Percentiles rank a stretch among this genome's conserved stretches.
Conservation (phyloP, 2,797 vertebrate genomes). For the Enteromius unitaeniatus region DNA sequence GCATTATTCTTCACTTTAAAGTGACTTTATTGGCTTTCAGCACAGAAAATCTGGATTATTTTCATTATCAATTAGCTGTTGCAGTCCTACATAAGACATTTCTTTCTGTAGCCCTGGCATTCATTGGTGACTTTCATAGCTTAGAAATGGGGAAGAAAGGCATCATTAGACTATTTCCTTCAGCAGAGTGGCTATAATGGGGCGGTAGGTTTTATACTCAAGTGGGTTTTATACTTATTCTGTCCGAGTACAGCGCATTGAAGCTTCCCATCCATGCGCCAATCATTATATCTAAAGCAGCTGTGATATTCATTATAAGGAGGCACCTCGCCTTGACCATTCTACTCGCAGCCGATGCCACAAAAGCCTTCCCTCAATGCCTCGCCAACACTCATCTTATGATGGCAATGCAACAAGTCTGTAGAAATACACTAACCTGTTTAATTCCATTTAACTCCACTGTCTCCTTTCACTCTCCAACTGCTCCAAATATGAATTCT, state of each 20-base stretch:
- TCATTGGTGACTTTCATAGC: slow-evolving; percentile 76
- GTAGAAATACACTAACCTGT: slow-evolving; percentile 23
- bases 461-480: slow-evolving; percentile 34
- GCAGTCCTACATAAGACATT: slow-evolving; percentile 66
- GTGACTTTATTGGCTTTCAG: neutral
- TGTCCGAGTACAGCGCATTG: slow-evolving; percentile 68
- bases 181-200: slow-evolving; percentile 77
- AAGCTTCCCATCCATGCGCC: slow-evolving; percentile 67
- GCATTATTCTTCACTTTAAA: neutral
- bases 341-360: slow-evolving; percentile 5
- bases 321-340: slow-evolving; percentile 70
- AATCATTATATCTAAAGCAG: slow-evolving; percentile 70
- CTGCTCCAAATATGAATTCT: neutral
- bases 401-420: slow-evolving; percentile 19
- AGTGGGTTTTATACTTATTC: slow-evolving; percentile 74
- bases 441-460: slow-evolving; percentile 37
- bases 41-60: neutral
- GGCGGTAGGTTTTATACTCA: slow-evolving; percentile 64
- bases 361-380: slow-evolving; percentile 50
- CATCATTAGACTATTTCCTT: slow-evolving; percentile 78
- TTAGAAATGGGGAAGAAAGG: slow-evolving; percentile 72
- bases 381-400: slow-evolving; percentile 18
- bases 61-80: neutral
- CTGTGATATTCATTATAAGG: slow-evolving; percentile 73
- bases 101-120: slow-evolving; percentile 67